Base-by-base conservation (phyloP, 1,140 invertebrate species). In the Zaprionus davidi region DNA sequence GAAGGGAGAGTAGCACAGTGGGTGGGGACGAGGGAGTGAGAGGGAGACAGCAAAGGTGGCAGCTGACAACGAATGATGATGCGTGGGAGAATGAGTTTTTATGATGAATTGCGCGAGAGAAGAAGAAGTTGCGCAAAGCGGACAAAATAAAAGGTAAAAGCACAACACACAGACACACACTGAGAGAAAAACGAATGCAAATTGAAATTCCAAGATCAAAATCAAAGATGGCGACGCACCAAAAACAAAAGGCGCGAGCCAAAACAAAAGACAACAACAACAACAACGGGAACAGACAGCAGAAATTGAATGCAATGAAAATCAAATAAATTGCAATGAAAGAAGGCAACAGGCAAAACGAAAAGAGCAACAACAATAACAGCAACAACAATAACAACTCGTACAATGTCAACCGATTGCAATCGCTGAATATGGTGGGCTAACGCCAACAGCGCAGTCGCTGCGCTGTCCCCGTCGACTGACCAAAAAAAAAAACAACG, bases 281-380 rank as follows among this genome's bases (percentile, higher is more conserved):
- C 31, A 57, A 44, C 24, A 65, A 31, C 53, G 59, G 26, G 57
- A 64, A 75, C 24, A 15, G 22, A 58, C 44, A 58, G 62, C 62
- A 46, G 60, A 79, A 86, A 87, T 81, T 75, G 72, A 90, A 88
- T 84, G 85, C 85, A 90, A 88, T 90, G 84, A 88, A 90, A 88
- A 88, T 90, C 85, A 88, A 88, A 88, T 88, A 88, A 88, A 88
- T 88, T 88, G 84, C 84, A 90, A 76, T 71, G 78, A 81, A 87
- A 34, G 31, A 87, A 69, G 67, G 64, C 59, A 78, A 67, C 38
- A 70, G 41, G n/a, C 41, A 46, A 46, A 46, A 46, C 41, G 41
- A 46, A 17, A 17, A 17, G n/a, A 46, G n/a, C 41, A 46, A 46
- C n/a, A 9, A 34, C 59, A 76, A 64, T 31, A 78, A 64, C 41